phyloP scores from a whole-genome alignment of 2,797 vertebrate species.

The Lagodon rhomboides region DNA sequence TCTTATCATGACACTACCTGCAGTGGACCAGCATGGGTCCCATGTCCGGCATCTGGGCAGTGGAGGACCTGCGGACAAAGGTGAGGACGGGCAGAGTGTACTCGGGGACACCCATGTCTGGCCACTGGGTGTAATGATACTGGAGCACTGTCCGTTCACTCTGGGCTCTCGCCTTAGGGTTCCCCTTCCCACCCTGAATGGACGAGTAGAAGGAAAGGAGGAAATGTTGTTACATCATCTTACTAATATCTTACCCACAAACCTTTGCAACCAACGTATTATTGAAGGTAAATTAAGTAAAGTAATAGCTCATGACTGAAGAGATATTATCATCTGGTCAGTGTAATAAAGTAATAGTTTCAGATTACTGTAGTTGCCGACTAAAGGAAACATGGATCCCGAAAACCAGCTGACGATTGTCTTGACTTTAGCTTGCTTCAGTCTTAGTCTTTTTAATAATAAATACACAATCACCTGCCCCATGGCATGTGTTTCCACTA shows the following conservation, averaged over 20 bases:
- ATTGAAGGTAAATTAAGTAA: neutral
- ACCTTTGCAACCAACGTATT: neutral
- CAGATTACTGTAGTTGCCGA: neutral
- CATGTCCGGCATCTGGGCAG: conserved; percentile 88
- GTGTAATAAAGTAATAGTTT: neutral
- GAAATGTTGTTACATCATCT: neutral
- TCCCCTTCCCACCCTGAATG: conserved; percentile 89
- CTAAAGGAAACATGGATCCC: no score
- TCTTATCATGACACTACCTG: conserved; percentile 88
- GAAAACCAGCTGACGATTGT: neutral
- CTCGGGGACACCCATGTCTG: conserved; percentile 96
- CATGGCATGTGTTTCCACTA: no score
- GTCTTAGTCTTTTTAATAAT: neutral
- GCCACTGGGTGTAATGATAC: conserved; percentile 97
- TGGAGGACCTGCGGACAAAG: conserved; percentile 92
- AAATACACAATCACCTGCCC: neutral
- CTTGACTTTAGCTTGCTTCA: neutral
- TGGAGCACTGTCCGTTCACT: conserved; percentile 92
- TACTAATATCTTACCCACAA: neutral
- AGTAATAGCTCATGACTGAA: no score
- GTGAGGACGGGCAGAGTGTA: conserved; percentile 94
- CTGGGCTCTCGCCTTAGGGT: conserved; percentile 88
- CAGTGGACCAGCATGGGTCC: conserved; percentile 94
- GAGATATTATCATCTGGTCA: neutral
- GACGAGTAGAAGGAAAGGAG: neutral